phyloP scores from a whole-genome alignment of 1,140 invertebrate species.

The Polypedilum vanderplanki region DNA sequence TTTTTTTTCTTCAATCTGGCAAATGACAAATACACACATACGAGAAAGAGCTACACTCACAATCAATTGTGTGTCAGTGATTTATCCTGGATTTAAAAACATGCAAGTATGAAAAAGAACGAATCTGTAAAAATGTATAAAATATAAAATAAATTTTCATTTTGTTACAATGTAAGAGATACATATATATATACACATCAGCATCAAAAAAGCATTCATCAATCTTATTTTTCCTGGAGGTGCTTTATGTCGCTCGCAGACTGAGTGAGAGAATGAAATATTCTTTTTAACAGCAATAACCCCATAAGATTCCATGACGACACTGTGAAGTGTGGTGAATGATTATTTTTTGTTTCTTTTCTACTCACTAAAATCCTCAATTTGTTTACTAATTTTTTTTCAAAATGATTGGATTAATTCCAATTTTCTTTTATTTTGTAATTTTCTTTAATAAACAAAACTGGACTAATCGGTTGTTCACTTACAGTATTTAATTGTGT shows the following conservation, averaged over 20 bases:
- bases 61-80: slow-evolving; percentile 18
- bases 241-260: slow-evolving; percentile 4
- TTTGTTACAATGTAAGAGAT: slow-evolving; percentile 5
- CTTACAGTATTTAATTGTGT: no score
- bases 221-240: slow-evolving; percentile 8
- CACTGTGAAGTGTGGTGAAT: neutral
- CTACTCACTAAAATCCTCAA: neutral
- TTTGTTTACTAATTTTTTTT: neutral
- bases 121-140: neutral
- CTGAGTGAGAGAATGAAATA: neutral
- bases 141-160: slow-evolving; percentile 20
- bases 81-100: slow-evolving; percentile 19
- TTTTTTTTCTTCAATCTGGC: neutral
- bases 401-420: no score
- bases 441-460: no score
- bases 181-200: neutral
- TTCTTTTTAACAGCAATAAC: neutral
- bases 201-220: slow-evolving; percentile 24
- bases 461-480: no score
- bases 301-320: neutral
- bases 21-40: neutral
- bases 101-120: neutral
- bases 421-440: no score
- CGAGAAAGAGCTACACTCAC: neutral
- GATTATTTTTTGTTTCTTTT: neutral